These are phyloP conservation scores for Isichthys henryi DNA, from an alignment of 2,113 vertebrate species.

Conservation along the genomic window DNA sequence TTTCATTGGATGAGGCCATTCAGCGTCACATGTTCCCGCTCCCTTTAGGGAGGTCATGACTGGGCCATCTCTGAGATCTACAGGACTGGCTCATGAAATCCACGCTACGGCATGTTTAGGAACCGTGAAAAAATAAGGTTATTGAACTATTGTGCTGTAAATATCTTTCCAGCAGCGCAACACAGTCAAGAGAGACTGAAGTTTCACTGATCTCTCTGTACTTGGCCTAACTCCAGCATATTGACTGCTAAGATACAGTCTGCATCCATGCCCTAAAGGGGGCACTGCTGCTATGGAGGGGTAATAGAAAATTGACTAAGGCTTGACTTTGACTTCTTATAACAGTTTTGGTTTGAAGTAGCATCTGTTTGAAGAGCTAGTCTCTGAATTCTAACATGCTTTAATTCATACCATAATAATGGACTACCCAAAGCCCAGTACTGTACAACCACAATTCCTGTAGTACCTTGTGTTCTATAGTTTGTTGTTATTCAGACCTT, in stretches of 20 bases:
- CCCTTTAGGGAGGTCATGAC: neutral
- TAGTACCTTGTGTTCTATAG: neutral
- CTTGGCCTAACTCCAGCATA: neutral
- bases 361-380: conserved; percentile 18
- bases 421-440: neutral
- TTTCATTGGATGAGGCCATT: neutral
- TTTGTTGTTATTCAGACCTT: neutral
- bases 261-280: neutral
- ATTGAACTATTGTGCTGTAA: neutral
- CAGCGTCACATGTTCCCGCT: neutral
- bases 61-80: neutral
- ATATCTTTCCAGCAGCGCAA: neutral
- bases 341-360: conserved; percentile 11
- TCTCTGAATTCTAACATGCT: neutral
- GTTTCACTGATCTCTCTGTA: neutral
- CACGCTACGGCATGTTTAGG: neutral
- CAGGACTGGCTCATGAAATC: neutral
- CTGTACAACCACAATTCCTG: neutral
- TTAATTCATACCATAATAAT: neutral
- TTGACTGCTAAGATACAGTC: neutral
- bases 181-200: neutral
- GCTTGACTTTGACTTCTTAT: conserved; percentile 17
- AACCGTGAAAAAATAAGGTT: neutral
- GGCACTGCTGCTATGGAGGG: neutral
- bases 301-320: conserved; percentile 9